Evolutionary conservation across 2,113 vertebrate species (phyloP).

Genomic region (Scatophagus argus): DNA sequence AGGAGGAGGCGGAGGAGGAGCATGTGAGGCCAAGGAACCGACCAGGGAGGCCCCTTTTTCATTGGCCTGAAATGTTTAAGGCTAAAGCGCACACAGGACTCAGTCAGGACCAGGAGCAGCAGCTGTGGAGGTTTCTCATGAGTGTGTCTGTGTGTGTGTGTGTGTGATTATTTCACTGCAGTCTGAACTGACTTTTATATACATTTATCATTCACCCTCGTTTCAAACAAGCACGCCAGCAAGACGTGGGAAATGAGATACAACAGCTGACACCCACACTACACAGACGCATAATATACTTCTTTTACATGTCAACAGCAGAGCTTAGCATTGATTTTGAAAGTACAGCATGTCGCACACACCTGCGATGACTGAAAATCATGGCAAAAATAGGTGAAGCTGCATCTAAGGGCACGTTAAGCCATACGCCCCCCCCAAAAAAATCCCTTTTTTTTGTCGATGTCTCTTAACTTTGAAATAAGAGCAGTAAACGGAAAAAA

Average conservation of each 20-base stretch:
- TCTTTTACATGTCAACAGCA: constrained; percentile 50
- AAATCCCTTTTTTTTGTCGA: constrained; percentile 42
- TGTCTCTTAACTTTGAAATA: constrained; percentile 47
- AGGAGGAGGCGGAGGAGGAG: constrained; percentile 22
- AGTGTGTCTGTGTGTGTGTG: too few species aligned
- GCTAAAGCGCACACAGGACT: constrained; percentile 49
- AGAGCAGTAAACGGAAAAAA: constrained; percentile 48
- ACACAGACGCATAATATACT: constrained; percentile 55
- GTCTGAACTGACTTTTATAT: constrained; percentile 58
- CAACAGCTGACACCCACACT: constrained; percentile 57
- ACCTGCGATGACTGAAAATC: neutral
- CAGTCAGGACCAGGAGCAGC: constrained; percentile 41
- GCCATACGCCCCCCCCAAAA: constrained; percentile 32
- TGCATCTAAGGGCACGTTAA: constrained; percentile 60
- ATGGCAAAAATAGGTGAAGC: constrained; percentile 45
- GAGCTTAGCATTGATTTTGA: constrained; percentile 37
- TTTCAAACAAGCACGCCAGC: constrained; percentile 52
- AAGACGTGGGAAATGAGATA: constrained; percentile 46
- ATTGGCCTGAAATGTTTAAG: constrained; percentile 55
- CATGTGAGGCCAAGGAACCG: constrained; percentile 27
- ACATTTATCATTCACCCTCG: constrained; percentile 59
- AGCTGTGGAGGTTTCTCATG: constrained; percentile 44
- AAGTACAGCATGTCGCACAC: neutral
- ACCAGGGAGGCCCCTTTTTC: neutral
- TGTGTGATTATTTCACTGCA: constrained; percentile 56